These are phyloP conservation scores for Xiphydria camelus DNA, from an alignment of 2,888 invertebrate species.

Conservation along the genomic window DNA sequence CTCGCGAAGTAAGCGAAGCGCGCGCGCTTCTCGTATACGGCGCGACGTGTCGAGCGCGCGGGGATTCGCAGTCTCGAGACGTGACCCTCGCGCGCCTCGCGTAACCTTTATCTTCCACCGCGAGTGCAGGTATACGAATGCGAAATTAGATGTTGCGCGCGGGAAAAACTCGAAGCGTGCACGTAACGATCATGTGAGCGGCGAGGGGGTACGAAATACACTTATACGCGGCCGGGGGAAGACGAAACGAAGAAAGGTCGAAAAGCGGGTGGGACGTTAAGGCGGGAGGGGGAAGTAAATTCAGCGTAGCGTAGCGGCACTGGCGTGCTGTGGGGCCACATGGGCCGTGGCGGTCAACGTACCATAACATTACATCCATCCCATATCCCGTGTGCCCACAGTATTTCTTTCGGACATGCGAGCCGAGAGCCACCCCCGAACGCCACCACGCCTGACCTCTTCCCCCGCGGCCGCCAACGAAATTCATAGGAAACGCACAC, in stretches of 20 bases:
- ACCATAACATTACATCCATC: slow-evolving; percentile 56
- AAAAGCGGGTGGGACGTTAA: slow-evolving; percentile 3
- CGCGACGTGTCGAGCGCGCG: slow-evolving; percentile 32
- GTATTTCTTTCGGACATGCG: slow-evolving; percentile 47
- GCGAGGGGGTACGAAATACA: no score
- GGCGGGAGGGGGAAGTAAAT: slow-evolving; percentile 37
- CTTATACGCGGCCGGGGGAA: no score
- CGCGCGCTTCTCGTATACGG: background rate
- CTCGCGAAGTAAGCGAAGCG: slow-evolving; percentile 11
- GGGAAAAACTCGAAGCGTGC: no score
- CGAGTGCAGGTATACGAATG: slow-evolving; percentile 40
- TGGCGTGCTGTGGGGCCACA: slow-evolving; percentile 38
- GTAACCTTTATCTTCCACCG: slow-evolving; percentile 48
- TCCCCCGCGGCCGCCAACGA: no score
- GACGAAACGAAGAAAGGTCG: background rate
- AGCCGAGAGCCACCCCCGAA: no score
- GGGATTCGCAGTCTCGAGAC: slow-evolving; percentile 41
- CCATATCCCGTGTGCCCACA: slow-evolving; percentile 37
- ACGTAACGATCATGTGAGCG: no score
- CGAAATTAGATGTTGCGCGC: slow-evolving; percentile 31
- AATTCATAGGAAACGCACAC: no score
- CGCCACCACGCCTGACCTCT: no score
- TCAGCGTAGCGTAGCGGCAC: slow-evolving; percentile 40
- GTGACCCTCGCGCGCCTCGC: slow-evolving; percentile 40
- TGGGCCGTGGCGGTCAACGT: slow-evolving; percentile 54